Percentiles rank a stretch among this genome's conserved stretches.
Conservation (phyloP, 2,888 invertebrate genomes). For the Onchidella celtica region DNA sequence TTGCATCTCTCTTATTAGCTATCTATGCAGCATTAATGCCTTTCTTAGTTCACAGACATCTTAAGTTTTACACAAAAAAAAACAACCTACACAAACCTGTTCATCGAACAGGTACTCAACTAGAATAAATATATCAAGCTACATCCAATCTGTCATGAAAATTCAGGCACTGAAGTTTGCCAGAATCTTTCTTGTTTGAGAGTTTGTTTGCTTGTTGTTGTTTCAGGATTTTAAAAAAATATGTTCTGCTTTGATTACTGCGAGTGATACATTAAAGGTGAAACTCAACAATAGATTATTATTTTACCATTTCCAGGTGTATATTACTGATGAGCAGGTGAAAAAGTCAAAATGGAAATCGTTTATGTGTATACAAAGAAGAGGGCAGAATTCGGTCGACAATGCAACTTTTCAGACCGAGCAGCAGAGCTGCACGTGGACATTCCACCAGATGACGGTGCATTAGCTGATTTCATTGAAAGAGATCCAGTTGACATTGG, state of each 20-base stretch:
- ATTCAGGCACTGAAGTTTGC: not conserved
- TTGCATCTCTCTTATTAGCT: too few relatives aligned
- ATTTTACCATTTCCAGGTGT: not conserved
- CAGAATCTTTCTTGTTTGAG: not conserved
- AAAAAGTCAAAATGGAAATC: conserved; percentile 78
- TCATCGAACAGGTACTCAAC: too few relatives aligned
- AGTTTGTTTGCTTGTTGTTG: not conserved
- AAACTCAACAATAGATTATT: not conserved
- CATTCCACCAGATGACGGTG: conserved; percentile 78
- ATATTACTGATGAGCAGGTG: not conserved
- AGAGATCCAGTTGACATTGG: conserved; percentile 79
- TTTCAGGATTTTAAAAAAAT: not conserved
- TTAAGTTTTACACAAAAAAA: too few relatives aligned
- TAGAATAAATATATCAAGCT: too few relatives aligned
- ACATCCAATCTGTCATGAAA: too few relatives aligned
- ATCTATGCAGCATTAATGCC: too few relatives aligned
- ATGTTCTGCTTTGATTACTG: too few relatives aligned
- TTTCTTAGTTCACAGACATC: too few relatives aligned
- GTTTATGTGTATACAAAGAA: conserved; percentile 80
- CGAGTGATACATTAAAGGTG: too few relatives aligned
- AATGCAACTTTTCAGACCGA: conserved; percentile 80
- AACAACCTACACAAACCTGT: too few relatives aligned
- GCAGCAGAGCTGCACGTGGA: conserved; percentile 81
- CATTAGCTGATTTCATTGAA: conserved; percentile 78
- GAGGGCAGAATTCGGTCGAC: conserved; percentile 80